Evolutionary conservation across 1,140 invertebrate species (phyloP).

Genomic region (Grapholita molesta): DNA sequence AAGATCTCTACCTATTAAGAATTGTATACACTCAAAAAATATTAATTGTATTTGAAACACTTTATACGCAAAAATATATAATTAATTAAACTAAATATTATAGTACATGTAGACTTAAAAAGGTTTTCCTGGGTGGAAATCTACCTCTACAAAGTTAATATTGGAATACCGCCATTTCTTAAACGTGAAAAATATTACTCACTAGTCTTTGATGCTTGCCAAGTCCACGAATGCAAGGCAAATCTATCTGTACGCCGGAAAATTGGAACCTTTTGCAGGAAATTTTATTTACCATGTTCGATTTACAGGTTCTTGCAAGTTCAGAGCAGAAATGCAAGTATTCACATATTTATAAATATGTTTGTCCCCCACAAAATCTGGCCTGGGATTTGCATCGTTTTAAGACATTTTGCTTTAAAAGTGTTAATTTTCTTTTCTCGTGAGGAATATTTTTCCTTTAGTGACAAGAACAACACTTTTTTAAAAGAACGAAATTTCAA

Average conservation of each 20-base stretch:
- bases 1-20: too few relatives aligned
- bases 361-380: not conserved
- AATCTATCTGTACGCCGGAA: conserved; percentile 28
- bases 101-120: too few relatives aligned
- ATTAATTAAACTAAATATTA: too few relatives aligned
- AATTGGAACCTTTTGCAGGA: conserved; percentile 28
- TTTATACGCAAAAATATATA: too few relatives aligned
- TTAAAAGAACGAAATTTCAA: conserved; percentile 27
- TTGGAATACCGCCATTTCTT: conserved; percentile 30
- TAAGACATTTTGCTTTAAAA: not conserved
- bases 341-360: not conserved
- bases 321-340: not conserved
- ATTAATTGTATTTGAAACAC: too few relatives aligned
- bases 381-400: not conserved
- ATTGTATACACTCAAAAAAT: too few relatives aligned
- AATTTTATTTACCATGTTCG: conserved; percentile 29
- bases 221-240: conserved; percentile 29
- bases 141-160: conserved; percentile 29
- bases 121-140: too few relatives aligned
- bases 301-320: conserved; percentile 1
- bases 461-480: conserved; percentile 5
- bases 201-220: conserved; percentile 26
- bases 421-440: not conserved
- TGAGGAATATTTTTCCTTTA: not conserved
- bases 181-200: conserved; percentile 33